These are phyloP conservation scores for Tromatobia lineatoria DNA, from an alignment of 2,888 invertebrate genomes.

Conservation along the genomic window DNA sequence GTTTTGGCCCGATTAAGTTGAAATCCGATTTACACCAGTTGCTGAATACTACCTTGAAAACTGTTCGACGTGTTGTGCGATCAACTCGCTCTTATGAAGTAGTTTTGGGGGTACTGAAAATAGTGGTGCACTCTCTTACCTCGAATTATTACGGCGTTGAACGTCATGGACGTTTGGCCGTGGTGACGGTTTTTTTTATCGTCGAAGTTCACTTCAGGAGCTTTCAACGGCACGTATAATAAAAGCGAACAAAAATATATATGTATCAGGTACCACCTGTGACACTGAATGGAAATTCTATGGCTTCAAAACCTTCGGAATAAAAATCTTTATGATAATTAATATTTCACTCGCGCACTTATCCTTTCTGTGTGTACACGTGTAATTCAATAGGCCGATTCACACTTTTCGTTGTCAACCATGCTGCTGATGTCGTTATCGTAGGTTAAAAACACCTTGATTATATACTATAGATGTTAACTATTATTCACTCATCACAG, in stretches of 20 bases:
- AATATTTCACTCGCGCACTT: constrained; percentile 56
- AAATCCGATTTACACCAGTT: constrained; percentile 53
- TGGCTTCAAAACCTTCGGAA: constrained; percentile 43
- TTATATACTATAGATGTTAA: constrained; percentile 62
- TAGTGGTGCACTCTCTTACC: constrained; percentile 56
- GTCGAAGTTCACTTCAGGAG: constrained; percentile 16
- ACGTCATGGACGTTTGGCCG: constrained; percentile 60
- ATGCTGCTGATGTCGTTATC: constrained; percentile 54
- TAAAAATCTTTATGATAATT: constrained; percentile 33
- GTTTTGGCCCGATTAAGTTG: constrained; percentile 34
- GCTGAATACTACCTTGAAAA: constrained; percentile 42
- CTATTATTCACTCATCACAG: constrained; percentile 59
- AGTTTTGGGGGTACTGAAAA: constrained; percentile 8
- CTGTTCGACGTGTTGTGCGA: constrained; percentile 57
- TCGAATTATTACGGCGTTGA: constrained; percentile 56
- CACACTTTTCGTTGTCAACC: constrained; percentile 69
- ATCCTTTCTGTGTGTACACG: constrained; percentile 60
- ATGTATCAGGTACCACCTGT: constrained; percentile 65
- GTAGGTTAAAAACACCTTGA: constrained; percentile 55
- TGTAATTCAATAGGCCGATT: constrained; percentile 74
- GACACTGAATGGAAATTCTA: constrained; percentile 65
- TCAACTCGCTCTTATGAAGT: not conserved
- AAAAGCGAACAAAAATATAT: constrained; percentile 44
- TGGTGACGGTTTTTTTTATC: constrained; percentile 53
- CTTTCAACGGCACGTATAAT: constrained; percentile 15